Evolutionary conservation across 1,140 invertebrate genomes (phyloP), one percentile per base, ranked within the genome.

Genomic region (Drosophila neocordata): DNA sequence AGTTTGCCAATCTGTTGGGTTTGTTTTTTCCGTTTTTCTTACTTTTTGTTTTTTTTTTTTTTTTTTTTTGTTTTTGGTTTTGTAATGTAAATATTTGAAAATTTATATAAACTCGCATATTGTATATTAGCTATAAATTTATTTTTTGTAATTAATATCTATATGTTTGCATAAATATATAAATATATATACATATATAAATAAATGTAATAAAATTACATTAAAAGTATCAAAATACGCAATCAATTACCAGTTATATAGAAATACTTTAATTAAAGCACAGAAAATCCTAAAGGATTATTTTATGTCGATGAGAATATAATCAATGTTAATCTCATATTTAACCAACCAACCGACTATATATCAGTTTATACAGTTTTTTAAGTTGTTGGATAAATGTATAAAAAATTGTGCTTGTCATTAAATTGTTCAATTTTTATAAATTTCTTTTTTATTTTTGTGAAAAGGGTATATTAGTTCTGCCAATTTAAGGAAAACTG

Each of bases 31-130:
- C 27, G 7, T 31, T 31, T 31, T 31, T 6, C 27, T 7, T 31
- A 0, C 6, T 34, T 61, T 53, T 74, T 44, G 48, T 41, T 58
- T 61, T 51, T 1, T n/a, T 27, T 48, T 57, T 37, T 22, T 74
- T 73, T 48, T 18, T 6, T 5, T 44, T 44, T 15, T 44, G 13
- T 44, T 8, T 44, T 44, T 44, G 15, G 8, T 20, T 31, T 31
- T 31, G 27, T 6, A 31, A 35, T 84, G 77, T 81, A 87, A 68
- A 84, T 84, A 84, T 74, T 69, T 73, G 55, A 65, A 73, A 77
- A 76, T 76, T 69, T 76, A 63, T 64, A 76, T 75, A 44, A 65
- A 73, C 71, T 73, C 71, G 58, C 71, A 64, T 74, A 74, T 74
- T 67, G 37, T 68, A 67, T 57, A 75, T 38, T 74, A 68, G 55